Evolutionary conservation across 1,140 invertebrate species (phyloP).

Genomic region (Orius laevigatus): DNA sequence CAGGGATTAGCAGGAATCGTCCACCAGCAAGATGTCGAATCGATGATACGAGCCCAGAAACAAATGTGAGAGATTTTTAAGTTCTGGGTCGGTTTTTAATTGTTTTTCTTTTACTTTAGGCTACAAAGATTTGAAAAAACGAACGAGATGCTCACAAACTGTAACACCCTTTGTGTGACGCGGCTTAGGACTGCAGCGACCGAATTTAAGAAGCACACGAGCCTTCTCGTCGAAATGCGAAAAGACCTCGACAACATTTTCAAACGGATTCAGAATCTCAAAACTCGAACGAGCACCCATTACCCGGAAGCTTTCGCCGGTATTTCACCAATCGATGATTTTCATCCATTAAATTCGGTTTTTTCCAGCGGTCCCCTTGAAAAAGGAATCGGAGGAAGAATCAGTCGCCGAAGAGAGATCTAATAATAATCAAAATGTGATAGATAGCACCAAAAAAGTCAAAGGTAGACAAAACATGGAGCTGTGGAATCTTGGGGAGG

Average conservation of each 20-base stretch:
- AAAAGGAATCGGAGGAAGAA: background rate
- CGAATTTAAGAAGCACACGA: conserved; percentile 81
- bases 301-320: conserved; percentile 71
- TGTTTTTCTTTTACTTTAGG: conserved; percentile 39
- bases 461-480: too few species aligned
- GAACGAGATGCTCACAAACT: conserved; percentile 93
- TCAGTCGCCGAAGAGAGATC: conserved; percentile 19
- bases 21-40: conserved; percentile 77
- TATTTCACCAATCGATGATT: conserved; percentile 19
- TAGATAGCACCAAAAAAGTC: conserved; percentile 25
- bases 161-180: conserved; percentile 69
- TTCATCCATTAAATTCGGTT: background rate
- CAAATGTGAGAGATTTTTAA: conserved; percentile 55
- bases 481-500: too few species aligned
- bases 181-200: conserved; percentile 61
- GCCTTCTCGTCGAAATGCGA: conserved; percentile 47
- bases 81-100: conserved; percentile 1
- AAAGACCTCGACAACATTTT: conserved; percentile 45
- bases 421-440: conserved; percentile 41
- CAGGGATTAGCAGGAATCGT: conserved; percentile 79
- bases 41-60: conserved; percentile 79
- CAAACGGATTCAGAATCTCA: conserved; percentile 46
- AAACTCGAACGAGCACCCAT: conserved; percentile 63
- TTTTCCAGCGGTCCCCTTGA: conserved; percentile 1
- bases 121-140: conserved; percentile 90